Base-by-base conservation (phyloP, 1,140 invertebrate genomes). In the Pygmarrhopalites habei region DNA sequence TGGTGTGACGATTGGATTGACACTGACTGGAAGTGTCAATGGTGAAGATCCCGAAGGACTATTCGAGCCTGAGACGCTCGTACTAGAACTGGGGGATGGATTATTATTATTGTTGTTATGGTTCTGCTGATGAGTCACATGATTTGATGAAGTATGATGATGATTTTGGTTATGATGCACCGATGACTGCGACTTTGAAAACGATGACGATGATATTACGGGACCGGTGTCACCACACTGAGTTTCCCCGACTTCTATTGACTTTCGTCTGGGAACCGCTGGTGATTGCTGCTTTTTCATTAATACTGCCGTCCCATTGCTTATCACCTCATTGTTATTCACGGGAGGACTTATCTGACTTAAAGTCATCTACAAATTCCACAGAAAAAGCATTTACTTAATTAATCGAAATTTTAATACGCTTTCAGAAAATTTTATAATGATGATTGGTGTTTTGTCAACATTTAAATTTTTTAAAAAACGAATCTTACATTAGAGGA, bases 271-370 rank as follows among this genome's bases (percentile, higher is more conserved):
- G 15, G 52, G 28, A 43, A 58, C 55, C 44, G 64, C 21, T 15
- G 62, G 65, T 28, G 68, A 52, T 29, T 56, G 47, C 49, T 64
- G 58, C 56, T 64, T 61, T 30, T 69, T 69, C 52, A 64, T 21
- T 68, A 68, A 68, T 68, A 66, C 68, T 62, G 68, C 58, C n/a
- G 32, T 26, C 43, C 68, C 68, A 25, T 66, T 66, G 7, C 46
- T 60, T 62, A 69, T 64, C 64, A 66, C 64, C 60, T 68, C 63
- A 58, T 69, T 69, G 47, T 69, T 69, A 56, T 66, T 69, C 30
- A 66, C 60, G 47, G 61, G 67, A 60, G 58, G 43, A 57, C 52
- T 59, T 23, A 64, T n/a, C n/a, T n/a, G n/a, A n/a, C n/a, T n/a
- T n/a, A n/a, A n/a, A n/a, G n/a, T n/a, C n/a, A n/a, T n/a, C n/a